phyloP scores from a whole-genome alignment of 2,888 invertebrate genomes.

The Eutolmus rufibarbis region DNA sequence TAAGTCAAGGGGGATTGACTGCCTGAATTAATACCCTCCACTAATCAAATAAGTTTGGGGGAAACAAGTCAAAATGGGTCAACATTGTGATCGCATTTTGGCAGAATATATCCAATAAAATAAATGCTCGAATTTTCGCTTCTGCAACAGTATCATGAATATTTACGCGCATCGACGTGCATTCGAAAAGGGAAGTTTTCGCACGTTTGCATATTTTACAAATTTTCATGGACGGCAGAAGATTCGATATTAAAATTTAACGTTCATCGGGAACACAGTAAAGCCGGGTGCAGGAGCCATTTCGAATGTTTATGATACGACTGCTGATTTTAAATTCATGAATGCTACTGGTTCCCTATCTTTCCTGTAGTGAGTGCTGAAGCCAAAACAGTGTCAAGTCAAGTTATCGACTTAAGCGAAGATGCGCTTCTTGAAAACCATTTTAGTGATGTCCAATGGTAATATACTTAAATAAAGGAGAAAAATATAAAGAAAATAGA shows the following conservation, averaged over 20 bases:
- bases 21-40: neutral
- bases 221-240: neutral
- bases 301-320: neutral
- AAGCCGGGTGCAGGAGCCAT: neutral
- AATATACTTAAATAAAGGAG: too few species aligned
- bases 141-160: neutral
- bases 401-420: neutral
- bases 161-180: neutral
- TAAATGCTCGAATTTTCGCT: neutral
- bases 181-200: neutral
- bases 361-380: neutral
- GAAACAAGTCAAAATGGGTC: neutral
- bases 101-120: neutral
- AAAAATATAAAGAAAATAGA: too few species aligned
- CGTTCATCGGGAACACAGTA: neutral
- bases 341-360: neutral
- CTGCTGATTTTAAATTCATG: neutral
- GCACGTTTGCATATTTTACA: neutral
- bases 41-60: neutral
- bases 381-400: neutral
- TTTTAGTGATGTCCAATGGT: too few species aligned
- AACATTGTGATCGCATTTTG: neutral
- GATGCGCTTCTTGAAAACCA: neutral
- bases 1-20: neutral
- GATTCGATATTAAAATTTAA: neutral